Evolutionary conservation across 2,113 vertebrate genomes (phyloP), one percentile per base, ranked within the genome.

Genomic region (Cygnus atratus): DNA sequence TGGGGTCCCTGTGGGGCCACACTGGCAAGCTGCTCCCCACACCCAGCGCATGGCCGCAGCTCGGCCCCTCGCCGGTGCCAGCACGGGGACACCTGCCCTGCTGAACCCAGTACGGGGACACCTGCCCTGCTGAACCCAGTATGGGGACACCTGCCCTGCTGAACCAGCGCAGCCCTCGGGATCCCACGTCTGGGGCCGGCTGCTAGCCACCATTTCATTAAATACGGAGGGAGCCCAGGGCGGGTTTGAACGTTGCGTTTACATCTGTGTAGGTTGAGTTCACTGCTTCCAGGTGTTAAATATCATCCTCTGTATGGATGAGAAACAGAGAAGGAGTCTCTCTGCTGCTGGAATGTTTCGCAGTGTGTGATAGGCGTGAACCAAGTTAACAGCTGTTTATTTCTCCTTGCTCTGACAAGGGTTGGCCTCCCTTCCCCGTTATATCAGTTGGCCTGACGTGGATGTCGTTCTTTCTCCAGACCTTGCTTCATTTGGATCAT

Each of bases 401-500:
- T 35, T 39, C 37, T 75, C 10, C 37, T 3, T 6, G 37, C 37
- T 68, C 41, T 31, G 59, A 0, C 1, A 26, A 50, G 71, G 3
- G 3, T 2, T 62, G 80, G 63, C 37, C 26, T 19, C 43, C 18
- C 74, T 5, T 8, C 75, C 28, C 81, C 4, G 0, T 8, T 21
- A 0, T 0, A 16, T 43, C 77, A 70, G 90, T 57, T n/a, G 50
- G 2, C 11, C 48, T 4, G 1, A 31, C 0, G 26, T 0, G 3
- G 85, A 13, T 33, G 11, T 13, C 4, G 0, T 7, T 8, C 41
- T 13, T 58, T 66, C 75, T 79, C 66, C 84, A 43, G 28, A 1
- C 21, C 13, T 26, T 5, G 18, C 63, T 82, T n/a, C 54, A 0
- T 13, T 7, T 3, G 0, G 46, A 4, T 3, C 3, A 0, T 21